Evolutionary conservation across 2,888 invertebrate species (phyloP).

Genomic region (Xanthostigma xanthostigma): DNA sequence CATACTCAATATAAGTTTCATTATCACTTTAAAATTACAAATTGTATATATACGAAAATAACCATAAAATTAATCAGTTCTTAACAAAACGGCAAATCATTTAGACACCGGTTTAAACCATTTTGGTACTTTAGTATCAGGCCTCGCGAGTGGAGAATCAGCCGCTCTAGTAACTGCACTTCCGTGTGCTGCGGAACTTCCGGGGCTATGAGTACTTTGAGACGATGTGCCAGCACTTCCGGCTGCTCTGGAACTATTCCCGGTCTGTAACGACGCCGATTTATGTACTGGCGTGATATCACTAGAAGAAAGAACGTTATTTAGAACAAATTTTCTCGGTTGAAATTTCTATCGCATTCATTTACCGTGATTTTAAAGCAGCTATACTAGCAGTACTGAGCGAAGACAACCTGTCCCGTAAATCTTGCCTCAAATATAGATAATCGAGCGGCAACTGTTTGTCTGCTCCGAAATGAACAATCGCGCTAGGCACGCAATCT

Average conservation of each 20-base stretch:
- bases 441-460: constrained; percentile 24
- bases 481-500: constrained; percentile 63
- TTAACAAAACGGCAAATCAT: too few relatives aligned
- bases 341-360: not conserved
- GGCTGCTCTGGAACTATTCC: too few relatives aligned
- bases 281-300: too few relatives aligned
- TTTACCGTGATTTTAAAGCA: constrained; percentile 51
- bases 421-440: constrained; percentile 40
- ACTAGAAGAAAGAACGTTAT: too few relatives aligned
- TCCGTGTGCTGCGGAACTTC: not conserved
- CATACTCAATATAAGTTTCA: too few relatives aligned
- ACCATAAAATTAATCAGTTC: too few relatives aligned
- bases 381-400: constrained; percentile 51
- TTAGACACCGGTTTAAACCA: constrained; percentile 28
- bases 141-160: constrained; percentile 20
- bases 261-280: too few relatives aligned
- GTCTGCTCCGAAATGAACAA: constrained; percentile 53
- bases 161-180: constrained; percentile 6
- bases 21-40: too few relatives aligned
- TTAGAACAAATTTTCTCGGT: too few relatives aligned
- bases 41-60: too few relatives aligned
- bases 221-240: not conserved
- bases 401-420: constrained; percentile 44
- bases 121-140: constrained; percentile 30
- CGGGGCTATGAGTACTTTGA: not conserved